Base-by-base conservation (phyloP, 2,888 invertebrate genomes). In the Clostera curtula region DNA sequence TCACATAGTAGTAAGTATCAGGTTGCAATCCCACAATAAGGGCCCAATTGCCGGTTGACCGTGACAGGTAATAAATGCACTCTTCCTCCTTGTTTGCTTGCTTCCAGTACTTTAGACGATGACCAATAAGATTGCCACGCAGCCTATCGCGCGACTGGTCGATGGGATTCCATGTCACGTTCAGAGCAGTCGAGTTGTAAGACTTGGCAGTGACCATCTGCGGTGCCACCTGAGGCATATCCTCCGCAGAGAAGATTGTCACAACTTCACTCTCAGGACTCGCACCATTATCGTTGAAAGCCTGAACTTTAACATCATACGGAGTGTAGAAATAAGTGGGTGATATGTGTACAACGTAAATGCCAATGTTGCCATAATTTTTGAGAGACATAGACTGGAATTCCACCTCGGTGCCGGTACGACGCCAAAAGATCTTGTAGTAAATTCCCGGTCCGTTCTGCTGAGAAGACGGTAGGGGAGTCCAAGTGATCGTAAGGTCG, bases 61-160 rank as follows among this genome's bases (percentile, higher is more conserved):
- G 88, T 5, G 95, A 96, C 29, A 97, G 76, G 66, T 91, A 95
- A 66, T 93, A 95, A 20, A 94, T 90, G 29, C 90, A 86, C 56
- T 92, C 90, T 56, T 93, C 91, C 62, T 94, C 92, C 27, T 88
- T 86, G 42, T 88, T 88, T 7, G 82, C 86, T 44, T 90, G 88
- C 59, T 89, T 91, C 97, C 97, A 97, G 60, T 97, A 97, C 64
- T 97, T 96, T 36, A 97, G 87, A 59, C 97, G 90, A 64, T 97
- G 95, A 0, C 98, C 97, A 39, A 95, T 93, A 9, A 98, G 87
- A 71, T 92, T 93, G 41, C 98, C 98, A 40, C 95, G 88, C 26
- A 97, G 87, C 46, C 89, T 89, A 43, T 95, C 93, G 11, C 96
- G 87, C 0, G 90, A 92, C 63, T 95, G 89, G 28, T 93, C 91